A percentile compares a stretch with the other conserved stretches of the same genome.
These are phyloP conservation scores for Thysanoteuthis rhombus DNA, from an alignment of 2,888 invertebrate genomes.

Conservation along the genomic window DNA sequence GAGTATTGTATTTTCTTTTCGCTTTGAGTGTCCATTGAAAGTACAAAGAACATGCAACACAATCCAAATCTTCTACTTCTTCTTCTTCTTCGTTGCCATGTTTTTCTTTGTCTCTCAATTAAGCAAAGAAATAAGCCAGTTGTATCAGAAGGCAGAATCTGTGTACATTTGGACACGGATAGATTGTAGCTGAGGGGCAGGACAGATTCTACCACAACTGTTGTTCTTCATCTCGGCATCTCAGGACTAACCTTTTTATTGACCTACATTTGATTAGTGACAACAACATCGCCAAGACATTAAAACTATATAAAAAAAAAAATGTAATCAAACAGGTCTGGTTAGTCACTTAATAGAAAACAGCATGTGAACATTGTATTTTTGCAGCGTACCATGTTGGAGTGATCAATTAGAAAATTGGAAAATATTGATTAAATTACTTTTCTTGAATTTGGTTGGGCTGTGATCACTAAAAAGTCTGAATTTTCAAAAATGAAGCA, in stretches of 20 bases:
- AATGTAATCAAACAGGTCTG: background rate
- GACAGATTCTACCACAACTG: too few species aligned
- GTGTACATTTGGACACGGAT: background rate
- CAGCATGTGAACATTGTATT: too few species aligned
- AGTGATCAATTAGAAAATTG: too few species aligned
- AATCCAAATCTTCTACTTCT: background rate
- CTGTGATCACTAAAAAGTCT: too few species aligned
- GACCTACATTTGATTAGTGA: background rate
- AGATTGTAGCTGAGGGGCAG: background rate
- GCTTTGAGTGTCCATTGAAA: background rate
- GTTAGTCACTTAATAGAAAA: too few species aligned
- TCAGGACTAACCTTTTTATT: background rate
- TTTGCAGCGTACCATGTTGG: too few species aligned
- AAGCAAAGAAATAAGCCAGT: conserved; percentile 12
- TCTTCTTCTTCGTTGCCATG: background rate
- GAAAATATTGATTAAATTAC: too few species aligned
- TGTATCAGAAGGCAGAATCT: background rate
- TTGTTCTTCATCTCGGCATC: background rate
- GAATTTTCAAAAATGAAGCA: too few species aligned
- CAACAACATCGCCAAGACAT: background rate
- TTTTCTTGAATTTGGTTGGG: too few species aligned
- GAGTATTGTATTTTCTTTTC: background rate
- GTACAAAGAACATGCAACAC: background rate
- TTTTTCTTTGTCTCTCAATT: too few species aligned
- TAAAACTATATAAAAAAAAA: background rate